A percentile compares a stretch with the other conserved stretches of the same genome.
These are phyloP conservation scores for Heteropelma amictum DNA, from an alignment of 2,888 invertebrate genomes.

Conservation along the genomic window DNA sequence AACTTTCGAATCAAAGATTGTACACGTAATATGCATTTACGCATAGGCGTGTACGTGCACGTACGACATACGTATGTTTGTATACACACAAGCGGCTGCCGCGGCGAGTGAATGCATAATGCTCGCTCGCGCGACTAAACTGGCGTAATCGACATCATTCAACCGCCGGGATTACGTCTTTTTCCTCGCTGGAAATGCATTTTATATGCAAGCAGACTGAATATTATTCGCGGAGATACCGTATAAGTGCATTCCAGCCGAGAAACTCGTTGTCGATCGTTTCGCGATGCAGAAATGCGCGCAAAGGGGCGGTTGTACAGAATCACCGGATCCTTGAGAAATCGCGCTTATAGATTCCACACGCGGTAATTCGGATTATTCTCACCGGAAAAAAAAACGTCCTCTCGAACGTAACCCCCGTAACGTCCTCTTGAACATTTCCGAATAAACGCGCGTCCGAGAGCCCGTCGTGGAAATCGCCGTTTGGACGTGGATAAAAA, in stretches of 20 bases:
- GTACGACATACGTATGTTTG: too few relatives aligned
- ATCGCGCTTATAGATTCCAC: slow-evolving; percentile 17
- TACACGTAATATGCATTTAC: slow-evolving; percentile 5
- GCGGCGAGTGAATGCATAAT: not conserved
- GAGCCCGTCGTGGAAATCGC: too few relatives aligned
- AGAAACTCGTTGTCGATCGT: slow-evolving; percentile 29
- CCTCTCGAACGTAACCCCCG: too few relatives aligned
- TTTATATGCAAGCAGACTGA: slow-evolving; percentile 16
- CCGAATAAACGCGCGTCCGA: too few relatives aligned
- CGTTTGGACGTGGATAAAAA: too few relatives aligned
- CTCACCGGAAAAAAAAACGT: not conserved
- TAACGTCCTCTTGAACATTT: too few relatives aligned
- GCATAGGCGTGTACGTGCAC: not conserved
- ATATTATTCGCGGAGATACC: slow-evolving; percentile 28
- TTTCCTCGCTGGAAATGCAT: not conserved
- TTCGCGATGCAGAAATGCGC: slow-evolving; percentile 32
- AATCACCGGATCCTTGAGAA: slow-evolving; percentile 18
- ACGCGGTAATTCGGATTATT: slow-evolving; percentile 22
- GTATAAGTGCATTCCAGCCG: slow-evolving; percentile 40
- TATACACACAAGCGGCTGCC: not conserved
- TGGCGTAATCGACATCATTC: not conserved
- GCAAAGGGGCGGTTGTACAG: slow-evolving; percentile 13
- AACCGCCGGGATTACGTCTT: not conserved
- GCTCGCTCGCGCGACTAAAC: not conserved
- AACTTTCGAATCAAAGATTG: slow-evolving; percentile 57